A percentile compares a stretch with the other conserved stretches of the same genome.
Evolutionary conservation across 2,888 invertebrate genomes (phyloP).

Genomic region (Siphlonurus alternatus): DNA sequence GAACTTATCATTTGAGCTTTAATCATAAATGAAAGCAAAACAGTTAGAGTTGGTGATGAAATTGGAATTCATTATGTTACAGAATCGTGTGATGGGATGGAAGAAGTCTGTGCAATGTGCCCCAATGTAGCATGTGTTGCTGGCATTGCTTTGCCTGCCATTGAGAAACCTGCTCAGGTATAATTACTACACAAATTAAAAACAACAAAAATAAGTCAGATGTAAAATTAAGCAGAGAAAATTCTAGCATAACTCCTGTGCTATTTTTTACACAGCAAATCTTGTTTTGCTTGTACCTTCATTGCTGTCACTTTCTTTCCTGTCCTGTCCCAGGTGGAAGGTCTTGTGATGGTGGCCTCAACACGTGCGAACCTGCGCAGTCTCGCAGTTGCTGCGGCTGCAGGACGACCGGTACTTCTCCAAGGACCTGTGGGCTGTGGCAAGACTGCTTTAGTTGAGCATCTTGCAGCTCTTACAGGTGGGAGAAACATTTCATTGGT

Average conservation of each 20-base stretch:
- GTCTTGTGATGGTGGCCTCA: constrained; percentile 52
- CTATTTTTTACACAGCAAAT: too few relatives aligned
- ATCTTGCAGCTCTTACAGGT: constrained; percentile 67
- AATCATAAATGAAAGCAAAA: too few relatives aligned
- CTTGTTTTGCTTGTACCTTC: too few relatives aligned
- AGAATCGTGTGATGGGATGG: background rate
- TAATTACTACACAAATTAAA: too few relatives aligned
- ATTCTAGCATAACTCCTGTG: too few relatives aligned
- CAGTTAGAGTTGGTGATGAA: too few relatives aligned
- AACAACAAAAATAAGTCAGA: too few relatives aligned
- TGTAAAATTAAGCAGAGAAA: too few relatives aligned
- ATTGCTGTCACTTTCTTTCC: too few relatives aligned
- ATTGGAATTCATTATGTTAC: background rate
- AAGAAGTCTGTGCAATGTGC: background rate
- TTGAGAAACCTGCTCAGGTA: background rate
- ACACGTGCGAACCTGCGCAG: constrained; percentile 55
- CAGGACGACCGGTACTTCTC: constrained; percentile 50
- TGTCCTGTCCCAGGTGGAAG: constrained; percentile 19
- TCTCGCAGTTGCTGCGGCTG: constrained; percentile 61
- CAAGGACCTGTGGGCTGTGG: constrained; percentile 88
- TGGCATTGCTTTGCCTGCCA: background rate
- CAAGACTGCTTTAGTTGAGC: constrained; percentile 79
- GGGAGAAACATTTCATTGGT: background rate
- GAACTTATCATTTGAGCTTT: too few relatives aligned
- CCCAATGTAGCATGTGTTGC: background rate